Conservation (phyloP, 35 echinoderm and acorn worm genomes). For the Acanthaster planci region DNA sequence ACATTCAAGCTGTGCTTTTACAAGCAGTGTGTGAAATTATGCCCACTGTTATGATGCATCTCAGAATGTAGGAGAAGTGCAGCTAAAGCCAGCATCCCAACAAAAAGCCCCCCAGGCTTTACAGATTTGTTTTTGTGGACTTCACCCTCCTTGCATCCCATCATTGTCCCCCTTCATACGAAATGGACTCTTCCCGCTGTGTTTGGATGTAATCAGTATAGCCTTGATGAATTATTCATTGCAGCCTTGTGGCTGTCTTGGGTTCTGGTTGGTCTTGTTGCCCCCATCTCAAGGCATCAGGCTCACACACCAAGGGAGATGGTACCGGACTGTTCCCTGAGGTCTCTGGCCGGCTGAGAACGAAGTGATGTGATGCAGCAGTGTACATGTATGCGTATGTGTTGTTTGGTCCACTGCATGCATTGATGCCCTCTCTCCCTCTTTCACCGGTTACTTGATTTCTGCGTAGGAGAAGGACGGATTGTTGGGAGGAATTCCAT, state of each 20-base stretch:
- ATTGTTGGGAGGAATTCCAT: no score
- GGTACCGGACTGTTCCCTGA: neutral
- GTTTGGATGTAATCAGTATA: conserved; percentile 2
- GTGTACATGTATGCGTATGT: neutral
- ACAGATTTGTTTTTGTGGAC: no score
- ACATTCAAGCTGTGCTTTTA: no score
- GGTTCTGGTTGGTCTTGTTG: neutral
- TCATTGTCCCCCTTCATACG: neutral
- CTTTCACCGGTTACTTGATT: neutral
- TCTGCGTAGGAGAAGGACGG: neutral
- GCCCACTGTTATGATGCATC: no score
- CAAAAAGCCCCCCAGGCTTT: no score
- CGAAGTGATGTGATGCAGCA: neutral
- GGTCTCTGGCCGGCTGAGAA: neutral
- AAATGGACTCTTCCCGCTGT: neutral
- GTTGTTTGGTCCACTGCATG: no score
- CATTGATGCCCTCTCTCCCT: neutral
- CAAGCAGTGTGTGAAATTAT: no score
- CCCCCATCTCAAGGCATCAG: neutral
- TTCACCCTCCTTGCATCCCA: neutral
- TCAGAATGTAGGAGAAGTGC: no score
- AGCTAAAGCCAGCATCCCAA: no score
- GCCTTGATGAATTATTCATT: conserved; percentile 31
- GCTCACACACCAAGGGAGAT: neutral
- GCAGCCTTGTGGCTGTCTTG: conserved; percentile 17